Conservation (phyloP, 1,140 invertebrate genomes). For the Atta colombica region DNA sequence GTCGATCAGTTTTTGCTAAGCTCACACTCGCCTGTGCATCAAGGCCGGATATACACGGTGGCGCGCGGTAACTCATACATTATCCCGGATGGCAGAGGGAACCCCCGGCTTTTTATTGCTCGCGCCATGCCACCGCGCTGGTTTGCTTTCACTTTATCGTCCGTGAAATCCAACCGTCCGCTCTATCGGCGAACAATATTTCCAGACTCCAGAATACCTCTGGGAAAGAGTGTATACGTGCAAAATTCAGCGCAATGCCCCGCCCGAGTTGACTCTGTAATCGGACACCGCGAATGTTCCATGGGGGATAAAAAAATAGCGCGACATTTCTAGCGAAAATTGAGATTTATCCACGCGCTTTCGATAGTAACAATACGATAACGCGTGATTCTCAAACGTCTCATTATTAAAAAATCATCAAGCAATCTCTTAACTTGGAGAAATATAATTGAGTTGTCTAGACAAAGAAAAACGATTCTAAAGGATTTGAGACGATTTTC, state of each 20-base stretch:
- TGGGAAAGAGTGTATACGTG: constrained; percentile 30
- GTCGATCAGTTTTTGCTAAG: constrained; percentile 57
- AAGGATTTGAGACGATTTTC: neutral
- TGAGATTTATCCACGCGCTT: constrained; percentile 2
- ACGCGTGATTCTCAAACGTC: neutral
- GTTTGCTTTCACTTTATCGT: constrained; percentile 64
- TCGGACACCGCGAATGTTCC: constrained; percentile 38
- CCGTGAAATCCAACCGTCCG: constrained; percentile 52
- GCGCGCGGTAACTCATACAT: constrained; percentile 50
- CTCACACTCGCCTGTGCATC: constrained; percentile 20
- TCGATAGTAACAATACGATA: neutral
- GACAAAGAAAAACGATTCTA: neutral
- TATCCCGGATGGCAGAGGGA: neutral
- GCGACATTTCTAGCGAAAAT: constrained; percentile 13
- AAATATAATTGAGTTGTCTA: neutral
- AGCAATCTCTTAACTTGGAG: neutral
- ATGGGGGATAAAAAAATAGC: neutral
- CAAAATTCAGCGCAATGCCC: constrained; percentile 35
- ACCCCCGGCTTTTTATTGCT: constrained; percentile 48
- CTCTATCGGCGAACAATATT: constrained; percentile 46
- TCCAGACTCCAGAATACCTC: constrained; percentile 48
- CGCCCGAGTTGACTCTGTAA: constrained; percentile 34
- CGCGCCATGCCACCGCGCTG: constrained; percentile 6
- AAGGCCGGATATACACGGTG: constrained; percentile 49
- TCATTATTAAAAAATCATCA: neutral